phyloP scores from a whole-genome alignment of 2,113 vertebrate genomes.

The Phylloscopus trochiloides region DNA sequence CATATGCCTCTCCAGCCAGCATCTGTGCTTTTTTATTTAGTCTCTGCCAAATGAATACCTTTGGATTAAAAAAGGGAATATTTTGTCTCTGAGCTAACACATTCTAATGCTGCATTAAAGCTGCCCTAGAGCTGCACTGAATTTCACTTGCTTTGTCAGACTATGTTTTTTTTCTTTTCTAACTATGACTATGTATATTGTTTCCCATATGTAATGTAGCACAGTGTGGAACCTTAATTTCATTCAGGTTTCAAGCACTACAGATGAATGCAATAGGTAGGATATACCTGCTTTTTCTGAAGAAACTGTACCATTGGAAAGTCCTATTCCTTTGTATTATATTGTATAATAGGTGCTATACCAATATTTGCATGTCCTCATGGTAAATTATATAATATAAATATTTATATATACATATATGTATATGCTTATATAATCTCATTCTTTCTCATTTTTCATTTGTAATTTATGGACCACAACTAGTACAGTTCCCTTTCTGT shows the following conservation, averaged over 20 bases:
- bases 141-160: conserved; percentile 68
- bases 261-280: conserved; percentile 75
- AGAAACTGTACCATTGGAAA: conserved; percentile 71
- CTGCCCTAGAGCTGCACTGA: conserved; percentile 76
- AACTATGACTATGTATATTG: conserved; percentile 46
- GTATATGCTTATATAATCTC: conserved; percentile 74
- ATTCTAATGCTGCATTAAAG: conserved; percentile 76
- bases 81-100: conserved; percentile 68
- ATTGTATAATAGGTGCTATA: conserved; percentile 84
- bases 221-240: conserved; percentile 70
- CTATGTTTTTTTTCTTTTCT: conserved; percentile 49
- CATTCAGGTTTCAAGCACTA: conserved; percentile 72
- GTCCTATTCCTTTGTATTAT: conserved; percentile 82
- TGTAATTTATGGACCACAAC: conserved; percentile 72
- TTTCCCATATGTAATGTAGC: conserved; percentile 74
- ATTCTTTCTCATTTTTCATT: conserved; percentile 70
- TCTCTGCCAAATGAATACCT: conserved; percentile 70
- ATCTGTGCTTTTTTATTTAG: conserved; percentile 74
- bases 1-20: conserved; percentile 73
- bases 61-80: conserved; percentile 68
- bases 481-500: conserved; percentile 57
- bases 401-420: conserved; percentile 79
- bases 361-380: conserved; percentile 84
- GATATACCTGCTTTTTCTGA: conserved; percentile 70
- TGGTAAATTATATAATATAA: conserved; percentile 80